phyloP scores from a whole-genome alignment of 2,797 vertebrate genomes.

The Tokudaia muenninki region DNA sequence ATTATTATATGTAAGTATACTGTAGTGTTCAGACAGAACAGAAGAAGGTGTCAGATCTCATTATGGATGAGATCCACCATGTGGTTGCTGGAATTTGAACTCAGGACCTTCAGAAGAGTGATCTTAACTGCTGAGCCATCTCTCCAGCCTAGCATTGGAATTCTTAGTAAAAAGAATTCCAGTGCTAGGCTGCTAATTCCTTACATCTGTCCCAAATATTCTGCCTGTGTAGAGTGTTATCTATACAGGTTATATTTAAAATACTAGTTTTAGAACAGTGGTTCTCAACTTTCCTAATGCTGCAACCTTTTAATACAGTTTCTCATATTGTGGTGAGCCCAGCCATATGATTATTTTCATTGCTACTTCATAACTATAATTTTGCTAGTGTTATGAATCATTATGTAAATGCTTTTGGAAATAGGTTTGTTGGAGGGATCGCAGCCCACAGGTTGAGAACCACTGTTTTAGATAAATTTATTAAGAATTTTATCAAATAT shows the following conservation, averaged over 20 bases:
- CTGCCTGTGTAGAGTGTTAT: not conserved
- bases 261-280: not conserved
- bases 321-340: not conserved
- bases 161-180: conserved; percentile 27
- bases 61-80: too few relatives aligned
- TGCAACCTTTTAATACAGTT: not conserved
- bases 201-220: not conserved
- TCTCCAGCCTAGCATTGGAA: not conserved
- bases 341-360: not conserved
- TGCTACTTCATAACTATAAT: not conserved
- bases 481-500: conserved; percentile 35
- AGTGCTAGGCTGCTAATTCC: not conserved
- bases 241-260: conserved; percentile 3
- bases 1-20: too few relatives aligned
- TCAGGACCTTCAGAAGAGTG: too few relatives aligned
- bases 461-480: conserved; percentile 31
- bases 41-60: too few relatives aligned
- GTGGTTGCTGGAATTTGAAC: too few relatives aligned
- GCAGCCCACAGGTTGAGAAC: not conserved
- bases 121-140: too few relatives aligned
- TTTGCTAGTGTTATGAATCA: not conserved
- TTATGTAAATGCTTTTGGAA: not conserved
- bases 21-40: too few relatives aligned
- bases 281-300: not conserved
- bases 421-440: not conserved